phyloP scores from a whole-genome alignment of 2,888 invertebrate species.

The Perithous albicinctus region DNA sequence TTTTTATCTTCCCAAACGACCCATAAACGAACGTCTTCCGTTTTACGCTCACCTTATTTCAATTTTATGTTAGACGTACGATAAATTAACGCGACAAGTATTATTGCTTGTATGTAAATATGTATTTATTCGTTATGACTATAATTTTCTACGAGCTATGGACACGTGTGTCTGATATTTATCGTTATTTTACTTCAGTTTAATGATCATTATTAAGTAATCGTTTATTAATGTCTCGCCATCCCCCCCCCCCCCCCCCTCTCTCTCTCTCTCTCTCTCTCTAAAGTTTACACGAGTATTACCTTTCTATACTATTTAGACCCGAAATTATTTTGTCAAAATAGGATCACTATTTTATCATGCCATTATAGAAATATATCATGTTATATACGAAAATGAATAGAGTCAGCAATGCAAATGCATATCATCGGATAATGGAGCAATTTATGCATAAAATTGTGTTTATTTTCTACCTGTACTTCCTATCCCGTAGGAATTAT shows the following conservation, averaged over 20 bases:
- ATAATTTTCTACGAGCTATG: constrained; percentile 51
- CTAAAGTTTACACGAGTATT: constrained; percentile 57
- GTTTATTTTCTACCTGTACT: background rate
- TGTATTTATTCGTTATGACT: constrained; percentile 64
- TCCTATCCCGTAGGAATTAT: too few relatives aligned
- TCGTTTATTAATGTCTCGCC: constrained; percentile 12
- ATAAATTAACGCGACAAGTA: constrained; percentile 36
- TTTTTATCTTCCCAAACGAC: constrained; percentile 18
- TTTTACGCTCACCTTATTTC: background rate
- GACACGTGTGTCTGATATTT: constrained; percentile 35
- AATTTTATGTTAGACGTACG: constrained; percentile 18
- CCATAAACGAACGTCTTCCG: background rate
- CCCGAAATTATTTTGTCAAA: constrained; percentile 20
- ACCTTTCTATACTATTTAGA: constrained; percentile 38
- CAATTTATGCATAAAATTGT: background rate
- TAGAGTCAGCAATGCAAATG: background rate
- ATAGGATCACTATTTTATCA: too few relatives aligned
- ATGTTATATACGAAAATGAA: constrained; percentile 10
- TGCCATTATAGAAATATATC: too few relatives aligned
- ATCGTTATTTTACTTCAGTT: constrained; percentile 39
- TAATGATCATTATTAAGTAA: constrained; percentile 20
- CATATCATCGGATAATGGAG: constrained; percentile 32
- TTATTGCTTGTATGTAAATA: constrained; percentile 59
- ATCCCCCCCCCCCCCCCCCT: constrained; percentile 23
- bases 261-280: constrained; percentile 24